Percentiles rank a stretch among this genome's conserved stretches.
Conservation (phyloP, 1,140 invertebrate species). For the Trissolcus basalis region DNA sequence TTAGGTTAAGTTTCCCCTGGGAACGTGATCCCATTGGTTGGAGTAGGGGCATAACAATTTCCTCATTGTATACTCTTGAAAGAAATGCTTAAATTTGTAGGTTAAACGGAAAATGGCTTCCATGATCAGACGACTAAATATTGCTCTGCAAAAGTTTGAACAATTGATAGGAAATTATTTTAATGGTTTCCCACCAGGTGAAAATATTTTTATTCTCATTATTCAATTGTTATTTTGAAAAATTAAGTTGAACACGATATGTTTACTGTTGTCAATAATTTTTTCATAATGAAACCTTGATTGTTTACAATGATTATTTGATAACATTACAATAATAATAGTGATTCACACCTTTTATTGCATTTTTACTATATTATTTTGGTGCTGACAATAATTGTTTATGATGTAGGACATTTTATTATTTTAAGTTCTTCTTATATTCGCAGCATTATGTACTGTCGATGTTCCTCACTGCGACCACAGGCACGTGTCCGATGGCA, state of each 20-base stretch:
- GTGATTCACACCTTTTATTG: too few species aligned
- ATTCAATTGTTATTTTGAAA: background rate
- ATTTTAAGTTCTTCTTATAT: background rate
- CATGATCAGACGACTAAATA: constrained; percentile 16
- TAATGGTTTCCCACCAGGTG: constrained; percentile 24
- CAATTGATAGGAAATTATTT: constrained; percentile 18
- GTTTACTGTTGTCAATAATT: too few species aligned
- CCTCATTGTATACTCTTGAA: too few species aligned
- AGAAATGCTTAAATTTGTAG: background rate
- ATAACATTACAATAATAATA: too few species aligned
- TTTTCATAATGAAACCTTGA: too few species aligned
- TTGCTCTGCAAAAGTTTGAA: constrained; percentile 20
- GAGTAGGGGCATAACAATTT: background rate
- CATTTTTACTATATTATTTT: too few species aligned
- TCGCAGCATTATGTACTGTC: constrained; percentile 25
- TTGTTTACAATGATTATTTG: too few species aligned
- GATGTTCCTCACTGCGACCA: constrained; percentile 12
- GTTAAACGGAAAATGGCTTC: constrained; percentile 18
- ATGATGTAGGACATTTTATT: too few species aligned
- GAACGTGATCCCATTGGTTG: background rate
- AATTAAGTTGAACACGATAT: too few species aligned
- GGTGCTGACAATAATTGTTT: too few species aligned
- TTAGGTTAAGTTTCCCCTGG: background rate
- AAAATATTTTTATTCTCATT: constrained; percentile 4
- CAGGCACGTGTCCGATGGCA: background rate